A percentile compares a stretch with the other conserved stretches of the same genome.
phyloP scores from a whole-genome alignment of 2,888 invertebrate species.

The Pristionchus arcanus region DNA sequence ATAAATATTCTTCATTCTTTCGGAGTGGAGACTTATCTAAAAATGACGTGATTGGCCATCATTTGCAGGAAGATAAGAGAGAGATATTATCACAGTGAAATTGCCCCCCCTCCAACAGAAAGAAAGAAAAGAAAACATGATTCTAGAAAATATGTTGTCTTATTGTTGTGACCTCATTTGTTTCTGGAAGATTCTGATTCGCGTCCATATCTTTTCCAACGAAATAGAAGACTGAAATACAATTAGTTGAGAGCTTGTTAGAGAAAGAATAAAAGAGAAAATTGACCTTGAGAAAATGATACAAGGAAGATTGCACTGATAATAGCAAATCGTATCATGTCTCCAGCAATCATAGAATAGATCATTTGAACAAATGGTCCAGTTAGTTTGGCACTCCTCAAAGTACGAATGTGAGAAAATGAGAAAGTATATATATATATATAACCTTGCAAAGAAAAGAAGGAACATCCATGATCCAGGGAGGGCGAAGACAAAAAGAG shows the following conservation, averaged over 20 bases:
- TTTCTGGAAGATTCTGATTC: conserved; percentile 71
- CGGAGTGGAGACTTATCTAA: no score
- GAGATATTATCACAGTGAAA: no score
- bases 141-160: no score
- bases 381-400: conserved; percentile 84
- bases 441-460: conserved; percentile 98
- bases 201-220: conserved; percentile 88
- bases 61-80: no score
- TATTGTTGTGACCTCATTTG: conserved; percentile 33
- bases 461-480: conserved; percentile 97
- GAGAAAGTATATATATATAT: conserved; percentile 57
- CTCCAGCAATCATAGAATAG: conserved; percentile 98
- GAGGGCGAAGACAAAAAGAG: conserved; percentile 91
- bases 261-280: conserved; percentile 9
- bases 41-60: no score
- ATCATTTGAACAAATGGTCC: conserved; percentile 99
- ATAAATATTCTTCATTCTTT: no score
- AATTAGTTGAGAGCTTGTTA: not conserved
- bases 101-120: no score
- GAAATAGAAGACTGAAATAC: conserved; percentile 84
- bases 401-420: conserved; percentile 39
- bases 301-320: conserved; percentile 95
- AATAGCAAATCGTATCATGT: conserved; percentile 98
- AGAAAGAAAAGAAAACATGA: no score
- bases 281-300: conserved; percentile 92